phyloP scores from a whole-genome alignment of 2,888 invertebrate genomes.

The Leucania comma region DNA sequence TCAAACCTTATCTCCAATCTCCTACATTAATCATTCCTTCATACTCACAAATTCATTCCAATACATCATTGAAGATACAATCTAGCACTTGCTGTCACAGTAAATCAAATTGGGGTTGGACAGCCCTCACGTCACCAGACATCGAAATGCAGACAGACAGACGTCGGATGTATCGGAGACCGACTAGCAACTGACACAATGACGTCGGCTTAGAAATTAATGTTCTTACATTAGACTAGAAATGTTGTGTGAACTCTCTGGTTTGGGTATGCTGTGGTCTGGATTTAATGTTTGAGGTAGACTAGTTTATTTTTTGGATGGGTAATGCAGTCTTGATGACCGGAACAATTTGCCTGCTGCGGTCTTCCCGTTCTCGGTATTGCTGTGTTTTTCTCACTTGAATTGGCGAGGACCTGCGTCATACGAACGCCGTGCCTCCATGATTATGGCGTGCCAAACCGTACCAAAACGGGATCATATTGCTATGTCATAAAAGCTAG shows the following conservation, averaged over 20 bases:
- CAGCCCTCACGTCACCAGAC: slow-evolving; percentile 65
- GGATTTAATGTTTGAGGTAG: no score
- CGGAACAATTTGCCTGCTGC: no score
- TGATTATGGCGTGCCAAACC: no score
- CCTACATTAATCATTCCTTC: slow-evolving; percentile 38
- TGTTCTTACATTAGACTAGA: slow-evolving; percentile 1
- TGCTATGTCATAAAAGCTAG: no score
- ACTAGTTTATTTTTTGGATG: no score
- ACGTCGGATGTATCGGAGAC: slow-evolving; percentile 72
- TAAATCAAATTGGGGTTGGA: slow-evolving; percentile 75
- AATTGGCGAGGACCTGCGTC: no score
- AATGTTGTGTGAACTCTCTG: slow-evolving; percentile 7
- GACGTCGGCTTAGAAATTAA: slow-evolving; percentile 40
- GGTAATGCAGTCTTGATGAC: no score
- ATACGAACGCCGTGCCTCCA: no score
- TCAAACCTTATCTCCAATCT: slow-evolving; percentile 17
- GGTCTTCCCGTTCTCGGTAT: no score
- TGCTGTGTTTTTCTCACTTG: no score
- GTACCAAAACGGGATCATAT: no score
- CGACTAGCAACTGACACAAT: slow-evolving; percentile 54
- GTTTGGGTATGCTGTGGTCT: background rate
- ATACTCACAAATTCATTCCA: slow-evolving; percentile 48
- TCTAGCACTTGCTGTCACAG: slow-evolving; percentile 58
- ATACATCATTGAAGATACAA: slow-evolving; percentile 61
- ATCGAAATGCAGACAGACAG: slow-evolving; percentile 69